Base-by-base conservation (phyloP, 2,113 vertebrate species). In the Gallinago undulata region DNA sequence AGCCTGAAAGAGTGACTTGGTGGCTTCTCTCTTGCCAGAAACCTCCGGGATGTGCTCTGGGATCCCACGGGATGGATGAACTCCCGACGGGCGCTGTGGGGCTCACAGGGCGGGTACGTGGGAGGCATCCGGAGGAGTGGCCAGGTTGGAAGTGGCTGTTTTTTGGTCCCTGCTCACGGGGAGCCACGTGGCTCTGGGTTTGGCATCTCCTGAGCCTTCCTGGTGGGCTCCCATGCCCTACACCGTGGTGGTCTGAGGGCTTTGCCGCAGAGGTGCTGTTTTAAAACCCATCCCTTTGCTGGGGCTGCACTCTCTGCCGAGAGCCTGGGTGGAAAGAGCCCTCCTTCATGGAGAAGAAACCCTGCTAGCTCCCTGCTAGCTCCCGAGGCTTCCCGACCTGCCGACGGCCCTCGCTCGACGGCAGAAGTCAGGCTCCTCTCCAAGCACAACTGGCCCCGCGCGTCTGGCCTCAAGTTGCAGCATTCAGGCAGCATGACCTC, bases 401-500 rank as follows among this genome's bases (percentile, higher is more conserved):
- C 82, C 7, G 64, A 10, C 31, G 10, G 88, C 63, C 56, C 50
- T 79, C 1, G 35, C 51, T 56, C 18, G 15, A n/a, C 68, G 63
- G 51, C 84, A 76, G 45, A 10, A 59, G 43, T 15, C 89, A 37
- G 89, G 93, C 81, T 91, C 77, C 79, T 86, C 83, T 94, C 96
- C 92, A 70, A 89, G 94, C 94, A 67, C 92, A 84, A 76, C 90
- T 60, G 90, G 91, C 91, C 94, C 85, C 22, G 70, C 6, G 47
- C n/a, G 69, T 51, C 88, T 85, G 95, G 96, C 97, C 95, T 98
- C 86, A 35, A 95, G 96, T 97, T 97, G 97, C 97, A 89, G 87
- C 94, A 87, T 97, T 96, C 96, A 97, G 62, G 94, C 93, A 90
- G 92, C 86, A 92, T 98, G 97, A 98, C 90, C 90, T 98, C 97